A percentile compares a stretch with the other conserved stretches of the same genome.
Evolutionary conservation across 2,113 vertebrate species (phyloP).

Genomic region (Oryzias javanicus): DNA sequence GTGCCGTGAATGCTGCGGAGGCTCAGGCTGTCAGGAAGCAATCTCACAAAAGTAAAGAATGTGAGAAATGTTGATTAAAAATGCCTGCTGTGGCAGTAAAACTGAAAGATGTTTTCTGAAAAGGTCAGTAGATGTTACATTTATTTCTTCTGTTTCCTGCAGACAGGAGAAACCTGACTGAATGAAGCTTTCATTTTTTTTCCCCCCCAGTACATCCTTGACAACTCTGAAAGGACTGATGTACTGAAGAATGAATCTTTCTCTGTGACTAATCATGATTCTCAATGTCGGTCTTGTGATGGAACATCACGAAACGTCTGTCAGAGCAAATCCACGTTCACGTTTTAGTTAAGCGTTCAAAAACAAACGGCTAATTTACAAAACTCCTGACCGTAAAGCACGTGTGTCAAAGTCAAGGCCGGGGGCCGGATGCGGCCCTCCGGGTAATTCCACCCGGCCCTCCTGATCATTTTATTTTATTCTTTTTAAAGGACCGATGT

Average conservation of each 20-base stretch:
- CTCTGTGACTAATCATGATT: background rate
- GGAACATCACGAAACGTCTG: background rate
- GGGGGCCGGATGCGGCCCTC: too few species aligned
- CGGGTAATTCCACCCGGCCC: too few species aligned
- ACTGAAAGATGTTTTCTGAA: background rate
- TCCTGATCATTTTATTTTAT: too few species aligned
- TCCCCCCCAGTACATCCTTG: background rate
- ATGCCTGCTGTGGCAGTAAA: slow-evolving; percentile 2
- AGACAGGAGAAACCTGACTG: background rate
- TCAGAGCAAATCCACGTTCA: too few species aligned
- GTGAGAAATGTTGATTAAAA: background rate
- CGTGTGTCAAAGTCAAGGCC: too few species aligned
- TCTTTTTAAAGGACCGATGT: too few species aligned
- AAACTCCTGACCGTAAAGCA: too few species aligned
- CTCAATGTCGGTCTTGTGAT: background rate
- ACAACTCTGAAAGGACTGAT: background rate
- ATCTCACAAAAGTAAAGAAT: slow-evolving; percentile 2
- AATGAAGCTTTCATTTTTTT: background rate
- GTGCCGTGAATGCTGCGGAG: background rate
- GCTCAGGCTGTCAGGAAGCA: background rate
- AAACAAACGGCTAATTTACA: too few species aligned
- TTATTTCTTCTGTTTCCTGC: background rate
- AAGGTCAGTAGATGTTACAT: background rate
- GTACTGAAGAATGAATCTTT: background rate
- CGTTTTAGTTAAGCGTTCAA: too few species aligned